Conservation (phyloP, 35 echinoderm and acorn worm species). For the Amphiura filiformis region DNA sequence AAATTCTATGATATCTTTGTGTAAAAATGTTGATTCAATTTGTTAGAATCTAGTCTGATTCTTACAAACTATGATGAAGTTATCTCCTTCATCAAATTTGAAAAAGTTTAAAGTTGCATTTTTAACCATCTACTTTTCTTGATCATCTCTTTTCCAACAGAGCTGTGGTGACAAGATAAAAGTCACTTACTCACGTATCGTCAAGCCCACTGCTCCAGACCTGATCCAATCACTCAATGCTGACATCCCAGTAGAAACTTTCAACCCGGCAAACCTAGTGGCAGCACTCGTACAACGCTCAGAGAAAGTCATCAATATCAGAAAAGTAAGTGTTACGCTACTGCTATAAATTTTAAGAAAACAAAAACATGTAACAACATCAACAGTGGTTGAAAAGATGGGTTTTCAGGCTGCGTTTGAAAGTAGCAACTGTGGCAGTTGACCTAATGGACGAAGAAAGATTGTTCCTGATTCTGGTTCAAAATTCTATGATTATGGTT, state of each 20-base stretch:
- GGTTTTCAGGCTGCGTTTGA: too few relatives aligned
- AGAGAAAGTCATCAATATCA: constrained; percentile 75
- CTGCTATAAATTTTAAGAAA: not conserved
- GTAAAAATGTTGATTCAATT: too few relatives aligned
- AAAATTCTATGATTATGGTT: too few relatives aligned
- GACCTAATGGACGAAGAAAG: too few relatives aligned
- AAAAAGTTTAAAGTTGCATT: too few relatives aligned
- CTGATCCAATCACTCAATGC: constrained; percentile 43
- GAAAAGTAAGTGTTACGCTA: constrained; percentile 64
- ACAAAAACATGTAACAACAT: not conserved
- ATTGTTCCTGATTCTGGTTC: not conserved
- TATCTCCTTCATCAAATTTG: too few relatives aligned
- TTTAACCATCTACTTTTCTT: too few relatives aligned
- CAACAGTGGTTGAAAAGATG: too few relatives aligned
- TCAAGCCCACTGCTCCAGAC: constrained; percentile 38
- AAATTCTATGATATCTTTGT: too few relatives aligned
- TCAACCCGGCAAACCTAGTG: constrained; percentile 40
- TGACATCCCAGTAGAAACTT: constrained; percentile 77
- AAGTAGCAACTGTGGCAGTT: too few relatives aligned
- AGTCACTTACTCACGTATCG: constrained; percentile 1
- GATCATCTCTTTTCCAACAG: constrained; percentile 8
- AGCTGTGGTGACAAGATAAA: constrained; percentile 36
- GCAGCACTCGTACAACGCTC: constrained; percentile 44
- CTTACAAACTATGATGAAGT: too few relatives aligned
- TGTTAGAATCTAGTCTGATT: too few relatives aligned